A percentile compares a stretch with the other conserved stretches of the same genome.
These are phyloP conservation scores for Mormyrops boulengeri DNA, from an alignment of 2,797 vertebrate species.

Conservation along the genomic window DNA sequence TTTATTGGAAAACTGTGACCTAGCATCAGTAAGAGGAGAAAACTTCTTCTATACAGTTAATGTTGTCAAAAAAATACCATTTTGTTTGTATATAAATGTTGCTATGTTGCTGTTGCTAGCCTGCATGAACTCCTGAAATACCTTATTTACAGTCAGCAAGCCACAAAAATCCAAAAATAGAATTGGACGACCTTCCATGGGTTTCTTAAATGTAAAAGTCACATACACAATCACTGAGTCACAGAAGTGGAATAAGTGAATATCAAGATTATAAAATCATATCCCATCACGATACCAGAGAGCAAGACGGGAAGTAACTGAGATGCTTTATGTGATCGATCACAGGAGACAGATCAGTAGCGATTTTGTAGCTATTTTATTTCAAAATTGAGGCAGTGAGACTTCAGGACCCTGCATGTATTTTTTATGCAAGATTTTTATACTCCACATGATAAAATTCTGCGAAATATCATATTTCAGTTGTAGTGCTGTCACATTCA, in stretches of 20 bases:
- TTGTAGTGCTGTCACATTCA: background rate
- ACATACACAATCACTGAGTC: background rate
- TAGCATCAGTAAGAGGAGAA: background rate
- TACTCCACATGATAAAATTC: background rate
- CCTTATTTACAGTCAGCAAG: background rate
- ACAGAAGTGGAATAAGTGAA: background rate
- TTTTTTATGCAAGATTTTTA: background rate
- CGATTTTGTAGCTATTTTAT: background rate
- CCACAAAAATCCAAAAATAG: background rate
- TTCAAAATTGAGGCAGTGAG: background rate
- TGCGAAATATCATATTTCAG: background rate
- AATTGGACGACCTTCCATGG: background rate
- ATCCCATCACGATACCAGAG: background rate
- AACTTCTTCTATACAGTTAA: background rate
- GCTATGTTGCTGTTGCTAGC: background rate
- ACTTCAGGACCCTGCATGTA: background rate
- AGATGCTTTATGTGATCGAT: background rate
- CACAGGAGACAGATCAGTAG: background rate
- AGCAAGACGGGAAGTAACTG: background rate
- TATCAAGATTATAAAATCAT: background rate
- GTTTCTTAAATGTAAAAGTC: background rate
- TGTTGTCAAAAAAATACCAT: background rate
- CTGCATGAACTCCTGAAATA: background rate
- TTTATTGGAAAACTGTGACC: background rate
- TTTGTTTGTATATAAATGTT: background rate